Conservation (phyloP, 2,113 vertebrate species). For the Harpagus bidentatus region DNA sequence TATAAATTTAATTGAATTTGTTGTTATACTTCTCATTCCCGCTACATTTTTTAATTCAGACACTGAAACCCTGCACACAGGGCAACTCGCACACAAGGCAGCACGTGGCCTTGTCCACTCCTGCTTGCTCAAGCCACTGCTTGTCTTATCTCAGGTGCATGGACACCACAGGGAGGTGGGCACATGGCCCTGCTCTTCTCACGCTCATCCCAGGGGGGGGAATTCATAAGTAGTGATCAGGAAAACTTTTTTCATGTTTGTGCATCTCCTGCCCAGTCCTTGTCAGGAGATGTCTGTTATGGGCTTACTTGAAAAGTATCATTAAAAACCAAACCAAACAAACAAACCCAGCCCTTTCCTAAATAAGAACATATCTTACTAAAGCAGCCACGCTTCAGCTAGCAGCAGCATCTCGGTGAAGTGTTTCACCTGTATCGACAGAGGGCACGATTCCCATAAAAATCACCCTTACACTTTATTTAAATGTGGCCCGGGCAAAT, state of each 20-base stretch:
- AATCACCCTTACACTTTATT: neutral
- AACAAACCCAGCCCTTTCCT: neutral
- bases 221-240: neutral
- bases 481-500: neutral
- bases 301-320: neutral
- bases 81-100: fast-evolving
- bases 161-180: neutral
- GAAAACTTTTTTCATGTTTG: neutral
- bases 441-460: neutral
- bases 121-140: neutral
- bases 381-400: neutral
- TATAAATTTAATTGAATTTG: neutral
- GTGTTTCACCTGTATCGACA: neutral
- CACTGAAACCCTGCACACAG: neutral
- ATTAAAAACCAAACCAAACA: neutral
- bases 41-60: neutral
- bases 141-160: neutral
- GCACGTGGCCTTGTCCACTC: fast-evolving
- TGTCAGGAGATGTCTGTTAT: neutral
- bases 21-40: neutral
- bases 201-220: fast-evolving
- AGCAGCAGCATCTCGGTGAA: neutral
- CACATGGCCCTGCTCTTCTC: neutral
- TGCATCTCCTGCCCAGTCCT: neutral
- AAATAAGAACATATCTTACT: neutral